Percentiles rank a stretch among this genome's conserved stretches.
These are phyloP conservation scores for Chloroclysta siterata DNA, from an alignment of 2,888 invertebrate genomes.

Conservation along the genomic window DNA sequence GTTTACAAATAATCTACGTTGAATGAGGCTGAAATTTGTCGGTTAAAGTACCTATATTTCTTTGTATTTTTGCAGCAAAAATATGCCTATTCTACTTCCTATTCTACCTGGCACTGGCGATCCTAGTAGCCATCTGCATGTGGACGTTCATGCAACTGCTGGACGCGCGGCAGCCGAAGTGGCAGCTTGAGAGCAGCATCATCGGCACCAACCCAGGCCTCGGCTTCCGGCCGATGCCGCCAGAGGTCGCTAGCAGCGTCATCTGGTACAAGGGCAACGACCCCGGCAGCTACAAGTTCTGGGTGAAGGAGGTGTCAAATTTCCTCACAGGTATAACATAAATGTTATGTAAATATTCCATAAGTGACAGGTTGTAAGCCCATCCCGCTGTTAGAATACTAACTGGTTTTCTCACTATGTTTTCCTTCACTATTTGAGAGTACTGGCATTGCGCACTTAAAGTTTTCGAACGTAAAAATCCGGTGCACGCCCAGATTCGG, in stretches of 20 bases:
- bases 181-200: constrained; percentile 93
- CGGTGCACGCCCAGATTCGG: too few relatives aligned
- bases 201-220: constrained; percentile 98
- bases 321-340: constrained; percentile 89
- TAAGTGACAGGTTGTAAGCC: too few relatives aligned
- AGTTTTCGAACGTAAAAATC: too few relatives aligned
- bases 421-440: too few relatives aligned
- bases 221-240: constrained; percentile 97
- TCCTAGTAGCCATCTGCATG: constrained; percentile 97
- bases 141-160: constrained; percentile 96
- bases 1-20: too few relatives aligned
- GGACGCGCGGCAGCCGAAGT: constrained; percentile 95
- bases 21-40: too few relatives aligned
- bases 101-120: constrained; percentile 96
- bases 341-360: too few relatives aligned
- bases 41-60: background rate
- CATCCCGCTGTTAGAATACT: too few relatives aligned
- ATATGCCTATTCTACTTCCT: constrained; percentile 97
- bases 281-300: constrained; percentile 89
- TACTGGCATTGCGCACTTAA: too few relatives aligned
- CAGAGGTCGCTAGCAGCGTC: constrained; percentile 95
- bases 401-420: too few relatives aligned
- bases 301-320: constrained; percentile 90
- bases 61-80: constrained; percentile 88
- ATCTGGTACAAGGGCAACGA: constrained; percentile 97